These are phyloP conservation scores for Astyanax mexicanus DNA, from an alignment of 2,797 vertebrate species.

Conservation along the genomic window DNA sequence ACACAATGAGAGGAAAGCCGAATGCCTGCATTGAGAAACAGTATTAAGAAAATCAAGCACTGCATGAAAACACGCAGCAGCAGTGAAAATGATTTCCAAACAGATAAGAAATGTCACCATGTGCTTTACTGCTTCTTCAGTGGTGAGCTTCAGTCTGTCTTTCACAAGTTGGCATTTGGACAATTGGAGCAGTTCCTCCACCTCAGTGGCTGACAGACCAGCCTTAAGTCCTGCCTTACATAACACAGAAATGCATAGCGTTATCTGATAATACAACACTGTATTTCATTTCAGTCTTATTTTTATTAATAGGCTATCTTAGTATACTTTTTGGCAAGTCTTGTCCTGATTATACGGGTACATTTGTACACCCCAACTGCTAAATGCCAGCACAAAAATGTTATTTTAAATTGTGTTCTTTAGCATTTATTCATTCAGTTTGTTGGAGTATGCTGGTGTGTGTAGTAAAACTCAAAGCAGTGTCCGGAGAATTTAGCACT, in stretches of 20 bases:
- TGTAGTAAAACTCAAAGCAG: too few species aligned
- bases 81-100: background rate
- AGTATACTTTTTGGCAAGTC: too few species aligned
- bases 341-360: too few species aligned
- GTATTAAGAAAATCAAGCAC: conserved; percentile 6
- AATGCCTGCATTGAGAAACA: conserved; percentile 82
- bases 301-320: too few species aligned
- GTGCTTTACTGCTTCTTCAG: conserved; percentile 79
- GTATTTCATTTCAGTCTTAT: background rate
- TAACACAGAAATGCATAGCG: background rate
- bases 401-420: too few species aligned
- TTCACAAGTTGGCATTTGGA: conserved; percentile 80
- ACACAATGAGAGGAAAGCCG: conserved; percentile 87
- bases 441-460: too few species aligned
- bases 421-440: too few species aligned
- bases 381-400: too few species aligned
- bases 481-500: too few species aligned
- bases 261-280: too few species aligned
- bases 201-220: conserved; percentile 78
- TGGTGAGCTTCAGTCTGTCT: conserved; percentile 81
- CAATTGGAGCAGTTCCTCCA: conserved; percentile 74
- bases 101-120: conserved; percentile 74
- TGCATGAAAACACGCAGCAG: background rate
- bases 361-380: too few species aligned
- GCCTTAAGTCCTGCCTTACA: conserved; percentile 84